phyloP scores from a whole-genome alignment of 1,140 invertebrate genomes.

The Epicauta chinensis region DNA sequence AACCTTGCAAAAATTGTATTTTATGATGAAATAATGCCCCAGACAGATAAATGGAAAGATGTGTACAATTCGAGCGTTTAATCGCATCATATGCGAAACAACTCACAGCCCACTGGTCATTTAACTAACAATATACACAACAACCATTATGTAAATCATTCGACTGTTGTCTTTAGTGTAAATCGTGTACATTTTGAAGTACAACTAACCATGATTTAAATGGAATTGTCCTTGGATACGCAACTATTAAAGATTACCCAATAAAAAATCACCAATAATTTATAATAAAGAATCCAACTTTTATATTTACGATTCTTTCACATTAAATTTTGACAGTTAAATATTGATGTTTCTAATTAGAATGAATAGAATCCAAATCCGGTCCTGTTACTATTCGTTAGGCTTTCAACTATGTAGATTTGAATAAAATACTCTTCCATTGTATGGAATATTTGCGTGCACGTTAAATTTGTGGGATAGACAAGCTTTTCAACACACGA shows the following conservation, averaged over 20 bases:
- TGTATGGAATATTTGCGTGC: neutral
- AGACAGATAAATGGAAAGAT: too few species aligned
- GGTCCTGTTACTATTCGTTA: too few species aligned
- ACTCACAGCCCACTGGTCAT: conserved; percentile 25
- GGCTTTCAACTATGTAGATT: too few species aligned
- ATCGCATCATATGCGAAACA: conserved; percentile 24
- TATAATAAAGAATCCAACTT: neutral
- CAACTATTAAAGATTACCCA: neutral
- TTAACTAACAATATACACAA: conserved; percentile 25
- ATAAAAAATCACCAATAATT: neutral
- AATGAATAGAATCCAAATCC: too few species aligned
- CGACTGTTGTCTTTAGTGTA: neutral
- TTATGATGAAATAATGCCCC: too few species aligned
- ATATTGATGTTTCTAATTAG: too few species aligned
- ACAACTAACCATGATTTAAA: neutral
- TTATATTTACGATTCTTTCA: neutral
- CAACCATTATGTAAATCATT: conserved; percentile 30
- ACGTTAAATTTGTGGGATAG: neutral
- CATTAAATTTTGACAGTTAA: neutral
- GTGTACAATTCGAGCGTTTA: conserved; percentile 14
- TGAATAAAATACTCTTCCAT: neutral
- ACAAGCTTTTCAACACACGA: neutral
- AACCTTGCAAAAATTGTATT: too few species aligned
- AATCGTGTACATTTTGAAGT: too few species aligned
- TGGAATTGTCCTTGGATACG: neutral